Conservation (phyloP, 1,140 invertebrate genomes). For the Plectus sambesii region DNA sequence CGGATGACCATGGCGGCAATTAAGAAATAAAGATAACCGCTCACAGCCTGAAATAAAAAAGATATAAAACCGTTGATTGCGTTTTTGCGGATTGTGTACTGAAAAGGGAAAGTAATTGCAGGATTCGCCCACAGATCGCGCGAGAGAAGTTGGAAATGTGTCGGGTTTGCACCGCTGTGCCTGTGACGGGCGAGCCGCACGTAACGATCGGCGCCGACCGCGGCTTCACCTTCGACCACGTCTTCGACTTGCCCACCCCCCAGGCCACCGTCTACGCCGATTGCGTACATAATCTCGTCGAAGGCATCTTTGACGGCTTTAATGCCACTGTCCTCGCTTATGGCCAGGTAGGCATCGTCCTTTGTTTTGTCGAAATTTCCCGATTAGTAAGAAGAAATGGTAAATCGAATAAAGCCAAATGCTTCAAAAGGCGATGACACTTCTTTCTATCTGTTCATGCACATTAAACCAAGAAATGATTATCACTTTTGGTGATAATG, state of each 20-base stretch:
- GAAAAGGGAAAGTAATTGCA: constrained; percentile 53
- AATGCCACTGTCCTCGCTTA: constrained; percentile 53
- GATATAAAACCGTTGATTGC: too few relatives aligned
- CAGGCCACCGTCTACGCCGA: constrained; percentile 66
- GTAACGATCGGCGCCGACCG: constrained; percentile 81
- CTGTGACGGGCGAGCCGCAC: constrained; percentile 59
- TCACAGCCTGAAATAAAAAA: too few relatives aligned
- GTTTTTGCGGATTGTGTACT: too few relatives aligned
- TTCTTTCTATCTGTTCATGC: too few relatives aligned
- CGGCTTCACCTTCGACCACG: constrained; percentile 76
- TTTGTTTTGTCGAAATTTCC: too few relatives aligned
- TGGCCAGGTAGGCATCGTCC: constrained; percentile 49
- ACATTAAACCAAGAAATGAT: too few relatives aligned
- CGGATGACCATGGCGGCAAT: too few relatives aligned
- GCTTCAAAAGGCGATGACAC: too few relatives aligned
- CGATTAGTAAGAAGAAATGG: too few relatives aligned
- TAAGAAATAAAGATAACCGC: too few relatives aligned
- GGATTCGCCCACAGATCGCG: constrained; percentile 82
- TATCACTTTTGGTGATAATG: too few relatives aligned
- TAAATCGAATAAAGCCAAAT: too few relatives aligned
- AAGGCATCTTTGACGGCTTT: constrained; percentile 50
- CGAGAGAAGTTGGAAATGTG: constrained; percentile 87
- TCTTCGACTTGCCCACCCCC: constrained; percentile 58
- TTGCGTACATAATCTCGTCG: constrained; percentile 62
- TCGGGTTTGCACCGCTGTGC: constrained; percentile 77